A percentile compares a stretch with the other conserved stretches of the same genome.
Evolutionary conservation across 2,113 vertebrate genomes (phyloP).

Genomic region (Helogale parvula): DNA sequence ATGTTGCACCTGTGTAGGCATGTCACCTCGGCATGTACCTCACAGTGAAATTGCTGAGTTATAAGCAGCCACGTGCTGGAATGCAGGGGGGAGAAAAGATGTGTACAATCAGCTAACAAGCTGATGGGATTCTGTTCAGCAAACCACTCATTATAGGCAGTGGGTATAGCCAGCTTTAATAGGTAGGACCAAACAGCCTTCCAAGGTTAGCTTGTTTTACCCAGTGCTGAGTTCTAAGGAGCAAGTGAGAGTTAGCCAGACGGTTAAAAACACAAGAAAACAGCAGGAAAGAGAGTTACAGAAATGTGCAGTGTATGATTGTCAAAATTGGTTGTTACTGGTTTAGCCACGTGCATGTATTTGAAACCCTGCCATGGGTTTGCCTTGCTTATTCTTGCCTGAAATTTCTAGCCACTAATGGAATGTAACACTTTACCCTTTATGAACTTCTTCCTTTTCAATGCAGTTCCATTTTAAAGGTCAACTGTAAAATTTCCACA

Average conservation of each 20-base stretch:
- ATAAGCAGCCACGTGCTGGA: neutral
- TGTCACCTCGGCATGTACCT: neutral
- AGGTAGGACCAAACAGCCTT: neutral
- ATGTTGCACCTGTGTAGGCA: neutral
- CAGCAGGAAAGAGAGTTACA: neutral
- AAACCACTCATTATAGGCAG: neutral
- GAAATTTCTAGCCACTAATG: constrained; percentile 66
- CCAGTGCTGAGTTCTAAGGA: neutral
- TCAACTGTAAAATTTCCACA: constrained; percentile 72
- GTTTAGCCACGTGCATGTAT: neutral
- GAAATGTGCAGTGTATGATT: neutral
- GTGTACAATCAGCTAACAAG: neutral
- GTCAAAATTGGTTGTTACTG: neutral
- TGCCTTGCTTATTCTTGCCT: constrained; percentile 37
- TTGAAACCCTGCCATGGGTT: constrained; percentile 47
- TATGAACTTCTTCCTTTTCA: constrained; percentile 59
- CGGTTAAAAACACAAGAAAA: neutral
- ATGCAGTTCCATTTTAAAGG: constrained; percentile 38
- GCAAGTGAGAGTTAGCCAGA: neutral
- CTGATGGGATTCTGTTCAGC: neutral
- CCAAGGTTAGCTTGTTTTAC: neutral
- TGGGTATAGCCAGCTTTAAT: neutral
- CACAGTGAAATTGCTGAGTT: neutral
- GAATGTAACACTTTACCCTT: constrained; percentile 68
- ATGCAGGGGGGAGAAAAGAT: neutral